Base-by-base conservation (phyloP, 1,140 invertebrate genomes). In the Zophobas atratus region DNA sequence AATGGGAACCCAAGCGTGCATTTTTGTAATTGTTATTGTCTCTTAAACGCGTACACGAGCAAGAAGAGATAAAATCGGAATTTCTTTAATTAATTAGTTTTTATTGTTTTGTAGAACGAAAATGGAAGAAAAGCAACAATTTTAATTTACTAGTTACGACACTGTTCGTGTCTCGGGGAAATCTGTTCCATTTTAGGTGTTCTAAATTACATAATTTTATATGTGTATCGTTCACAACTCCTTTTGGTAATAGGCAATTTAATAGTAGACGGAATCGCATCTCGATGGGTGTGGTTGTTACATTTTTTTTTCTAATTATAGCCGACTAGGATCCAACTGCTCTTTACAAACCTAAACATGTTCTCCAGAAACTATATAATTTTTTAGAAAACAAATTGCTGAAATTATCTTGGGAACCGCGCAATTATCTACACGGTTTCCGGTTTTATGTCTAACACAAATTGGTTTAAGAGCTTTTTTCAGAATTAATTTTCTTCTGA, bases 191-290 rank as follows among this genome's bases (percentile, higher is more conserved):
- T 56, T 56, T 56, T 34, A 33, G 34, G 32, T 5, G 55, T 20
- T 51, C 8, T 51, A 51, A 60, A 39, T 60, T 60, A 60, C 35
- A 35, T 60, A 60, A 60, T 38, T 38, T 38, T n/a, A 6, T 35
- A 8, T 46, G 35, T 60, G 56, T 60, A 60, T 60, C 20, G 20
- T 20, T 20, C 33, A 38, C 6, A 6, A 46, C 56, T 60, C 36
- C 38, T 60, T 60, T 60, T 39, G 56, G 56, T 60, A 60, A 60
- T 60, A 60, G 36, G 56, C 36, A 60, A 35, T 60, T 60, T 60
- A 60, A 60, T 60, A 32, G 55, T 34, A 56, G 35, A 56, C 55
- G 56, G 56, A 57, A 60, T 55, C 56, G 20, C 56, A 60, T 39
- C 55, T 60, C 36, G 56, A 20, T 20, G 20, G 56, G 56, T 39